Evolutionary conservation across 2,113 vertebrate species (phyloP).

Genomic region (Saguinus imperator): DNA sequence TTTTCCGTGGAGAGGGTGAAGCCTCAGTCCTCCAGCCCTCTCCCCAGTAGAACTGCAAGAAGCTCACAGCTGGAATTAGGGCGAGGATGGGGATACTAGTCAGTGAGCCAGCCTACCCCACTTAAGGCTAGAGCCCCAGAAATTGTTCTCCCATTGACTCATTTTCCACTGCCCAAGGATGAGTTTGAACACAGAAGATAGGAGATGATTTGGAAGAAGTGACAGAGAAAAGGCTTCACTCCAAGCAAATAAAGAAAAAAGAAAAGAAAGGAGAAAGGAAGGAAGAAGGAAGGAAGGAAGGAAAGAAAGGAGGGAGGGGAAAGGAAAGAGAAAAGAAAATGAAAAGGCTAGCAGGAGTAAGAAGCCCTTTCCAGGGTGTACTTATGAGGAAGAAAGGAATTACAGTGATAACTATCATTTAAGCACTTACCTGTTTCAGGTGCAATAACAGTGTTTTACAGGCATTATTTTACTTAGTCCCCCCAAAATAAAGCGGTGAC

Average conservation of each 20-base stretch:
- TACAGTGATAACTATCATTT: background rate
- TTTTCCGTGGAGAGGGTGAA: background rate
- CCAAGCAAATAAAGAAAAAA: background rate
- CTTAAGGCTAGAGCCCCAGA: background rate
- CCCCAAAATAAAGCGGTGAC: background rate
- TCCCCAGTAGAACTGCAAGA: background rate
- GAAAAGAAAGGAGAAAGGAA: background rate
- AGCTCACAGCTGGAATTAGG: background rate
- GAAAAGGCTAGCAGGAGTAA: background rate
- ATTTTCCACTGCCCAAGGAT: background rate
- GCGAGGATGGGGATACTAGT: background rate
- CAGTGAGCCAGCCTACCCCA: background rate
- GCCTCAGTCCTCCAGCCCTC: background rate
- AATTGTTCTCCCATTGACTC: background rate
- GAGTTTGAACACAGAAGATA: background rate
- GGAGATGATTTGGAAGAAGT: background rate
- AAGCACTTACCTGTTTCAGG: background rate
- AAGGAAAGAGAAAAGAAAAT: too few species aligned
- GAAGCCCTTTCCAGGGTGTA: background rate
- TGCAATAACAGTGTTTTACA: background rate
- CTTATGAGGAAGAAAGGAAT: background rate
- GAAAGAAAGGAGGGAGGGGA: too few species aligned
- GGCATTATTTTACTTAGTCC: background rate
- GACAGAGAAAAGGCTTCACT: constrained; percentile 18
- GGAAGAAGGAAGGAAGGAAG: too few species aligned